phyloP scores from a whole-genome alignment of 2,888 invertebrate species.

The Ernsta delagoae region DNA sequence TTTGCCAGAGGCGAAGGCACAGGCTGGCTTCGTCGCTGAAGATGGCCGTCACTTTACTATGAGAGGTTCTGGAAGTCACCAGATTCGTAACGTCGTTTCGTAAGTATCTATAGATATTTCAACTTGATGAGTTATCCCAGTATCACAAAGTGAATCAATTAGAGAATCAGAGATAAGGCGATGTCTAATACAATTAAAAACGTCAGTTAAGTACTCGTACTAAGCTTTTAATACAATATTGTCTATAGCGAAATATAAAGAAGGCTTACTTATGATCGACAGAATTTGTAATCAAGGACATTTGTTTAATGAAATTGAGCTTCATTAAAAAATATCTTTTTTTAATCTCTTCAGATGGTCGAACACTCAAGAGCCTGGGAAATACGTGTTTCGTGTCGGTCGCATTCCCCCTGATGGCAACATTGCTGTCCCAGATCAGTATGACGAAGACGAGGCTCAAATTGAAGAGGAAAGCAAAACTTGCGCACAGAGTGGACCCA shows the following conservation, averaged over 20 bases:
- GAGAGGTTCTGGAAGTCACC: conserved; percentile 96
- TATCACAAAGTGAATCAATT: too few relatives aligned
- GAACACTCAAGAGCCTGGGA: conserved; percentile 93
- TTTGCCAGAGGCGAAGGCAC: conserved; percentile 95
- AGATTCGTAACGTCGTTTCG: conserved; percentile 92
- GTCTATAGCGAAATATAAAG: too few relatives aligned
- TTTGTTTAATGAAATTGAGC: too few relatives aligned
- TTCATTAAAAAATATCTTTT: too few relatives aligned
- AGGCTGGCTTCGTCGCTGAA: conserved; percentile 95
- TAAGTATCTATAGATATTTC: too few relatives aligned
- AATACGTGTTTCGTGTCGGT: conserved; percentile 95
- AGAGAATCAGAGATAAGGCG: too few relatives aligned
- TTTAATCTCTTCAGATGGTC: conserved; percentile 87
- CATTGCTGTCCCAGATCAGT: conserved; percentile 88
- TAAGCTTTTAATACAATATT: too few relatives aligned
- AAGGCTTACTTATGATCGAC: too few relatives aligned
- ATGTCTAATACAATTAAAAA: too few relatives aligned
- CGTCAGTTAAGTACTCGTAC: too few relatives aligned
- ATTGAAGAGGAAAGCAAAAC: conserved; percentile 78
- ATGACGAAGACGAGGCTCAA: conserved; percentile 71
- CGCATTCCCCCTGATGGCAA: conserved; percentile 85
- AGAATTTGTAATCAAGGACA: too few relatives aligned
- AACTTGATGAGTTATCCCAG: too few relatives aligned
- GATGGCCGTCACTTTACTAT: conserved; percentile 91
- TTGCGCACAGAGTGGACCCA: conserved; percentile 87